Evolutionary conservation across 2,888 invertebrate genomes (phyloP), one percentile per base, ranked within the genome.

Genomic region (Netelia virgata): DNA sequence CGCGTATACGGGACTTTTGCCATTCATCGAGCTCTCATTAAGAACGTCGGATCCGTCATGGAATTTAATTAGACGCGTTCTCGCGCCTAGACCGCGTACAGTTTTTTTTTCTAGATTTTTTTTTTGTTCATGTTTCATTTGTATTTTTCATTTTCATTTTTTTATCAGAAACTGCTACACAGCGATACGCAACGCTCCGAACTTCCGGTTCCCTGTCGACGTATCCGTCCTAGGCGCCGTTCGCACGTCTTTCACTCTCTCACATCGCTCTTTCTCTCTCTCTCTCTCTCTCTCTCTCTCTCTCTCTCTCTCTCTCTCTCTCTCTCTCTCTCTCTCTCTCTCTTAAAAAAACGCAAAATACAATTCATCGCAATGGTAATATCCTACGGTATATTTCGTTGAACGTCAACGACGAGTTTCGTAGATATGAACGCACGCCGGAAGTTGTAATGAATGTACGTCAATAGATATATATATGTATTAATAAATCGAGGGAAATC

Each of bases 191-290:
- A 74, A 28, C 77, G 70, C 63, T 80, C 64, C 69, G 74, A 80
- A 59, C 87, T 88, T 90, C 90, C 90, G 88, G 89, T 90, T 90
- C 89, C 90, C 89, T 86, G 87, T 88, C 87, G 86, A 76, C 82
- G 69, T 87, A 80, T 84, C 83, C 72, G 83, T 23, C 50, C 59
- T 36, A 80, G 68, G 66, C 72, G 72, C 76, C 75, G 47, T 68
- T 47, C 69, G 59, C 59, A n/a, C 50, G 53, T 61, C 50, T 61
- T 77, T 77, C 16, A 55, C 55, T n/a, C 16, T 14, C 14, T 55
- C 16, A 55, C 14, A 55, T 16, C n/a, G n/a, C n/a, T n/a, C n/a
- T n/a, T n/a, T n/a, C 23, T 23, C 23, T 23, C 23, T 23, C 23
- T 23, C 23, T 23, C 23, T 23, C 23, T n/a, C 9, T 50, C 50